Evolutionary conservation across 2,797 vertebrate species (phyloP).

Genomic region (Bufotes viridis): DNA sequence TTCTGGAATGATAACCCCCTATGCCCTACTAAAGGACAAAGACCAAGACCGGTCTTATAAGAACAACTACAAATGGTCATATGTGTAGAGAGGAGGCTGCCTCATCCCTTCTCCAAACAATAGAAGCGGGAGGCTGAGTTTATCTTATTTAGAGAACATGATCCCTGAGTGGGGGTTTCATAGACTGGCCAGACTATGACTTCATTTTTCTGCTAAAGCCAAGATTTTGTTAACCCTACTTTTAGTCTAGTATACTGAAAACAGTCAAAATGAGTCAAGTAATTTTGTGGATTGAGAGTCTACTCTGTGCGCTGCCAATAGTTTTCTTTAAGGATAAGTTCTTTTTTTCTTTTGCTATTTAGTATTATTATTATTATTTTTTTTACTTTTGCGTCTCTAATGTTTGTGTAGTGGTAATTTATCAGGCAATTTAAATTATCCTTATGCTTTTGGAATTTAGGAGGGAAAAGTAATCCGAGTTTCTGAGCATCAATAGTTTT

Average conservation of each 20-base stretch:
- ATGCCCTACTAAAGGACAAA: neutral
- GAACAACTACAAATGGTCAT: constrained; percentile 22
- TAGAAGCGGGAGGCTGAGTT: constrained; percentile 45
- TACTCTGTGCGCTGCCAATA: neutral
- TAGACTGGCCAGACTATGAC: constrained; percentile 59
- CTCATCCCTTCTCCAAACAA: constrained; percentile 53
- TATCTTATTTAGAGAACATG: constrained; percentile 60
- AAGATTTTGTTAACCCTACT: constrained; percentile 48
- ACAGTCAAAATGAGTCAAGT: neutral
- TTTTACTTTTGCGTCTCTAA: too few species aligned
- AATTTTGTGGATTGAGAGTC: neutral
- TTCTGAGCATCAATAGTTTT: neutral
- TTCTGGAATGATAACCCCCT: constrained; percentile 8
- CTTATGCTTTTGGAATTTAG: neutral
- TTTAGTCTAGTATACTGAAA: constrained; percentile 48
- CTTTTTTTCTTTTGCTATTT: too few species aligned
- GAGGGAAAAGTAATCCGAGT: neutral
- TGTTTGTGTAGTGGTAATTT: too few species aligned
- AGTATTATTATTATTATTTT: too few species aligned
- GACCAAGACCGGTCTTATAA: neutral
- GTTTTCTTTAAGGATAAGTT: neutral
- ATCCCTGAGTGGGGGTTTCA: constrained; percentile 55
- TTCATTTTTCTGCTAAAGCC: constrained; percentile 51
- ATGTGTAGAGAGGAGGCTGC: constrained; percentile 29
- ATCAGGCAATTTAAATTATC: neutral